phyloP scores from a whole-genome alignment of 2,888 invertebrate species.

The Agelastica alni region DNA sequence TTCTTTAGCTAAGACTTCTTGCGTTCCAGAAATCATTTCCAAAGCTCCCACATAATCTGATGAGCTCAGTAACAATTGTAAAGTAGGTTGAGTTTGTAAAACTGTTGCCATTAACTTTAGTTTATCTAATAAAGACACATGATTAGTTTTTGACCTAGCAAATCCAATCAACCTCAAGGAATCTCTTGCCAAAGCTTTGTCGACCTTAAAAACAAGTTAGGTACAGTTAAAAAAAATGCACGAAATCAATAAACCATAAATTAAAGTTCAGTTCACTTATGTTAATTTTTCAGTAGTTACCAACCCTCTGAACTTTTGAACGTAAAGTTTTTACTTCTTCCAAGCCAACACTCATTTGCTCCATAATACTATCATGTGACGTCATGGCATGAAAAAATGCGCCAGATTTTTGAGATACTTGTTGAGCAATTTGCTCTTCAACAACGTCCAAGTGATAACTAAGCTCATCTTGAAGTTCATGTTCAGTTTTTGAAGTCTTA shows the following conservation, averaged over 20 bases:
- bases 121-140: slow-evolving; percentile 70
- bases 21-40: slow-evolving; percentile 94
- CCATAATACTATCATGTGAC: slow-evolving; percentile 96
- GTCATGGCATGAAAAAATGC: slow-evolving; percentile 99
- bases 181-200: slow-evolving; percentile 76
- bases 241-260: too few relatives aligned
- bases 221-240: too few relatives aligned
- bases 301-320: slow-evolving; percentile 69
- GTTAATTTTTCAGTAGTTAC: too few relatives aligned
- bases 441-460: slow-evolving; percentile 94
- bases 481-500: slow-evolving; percentile 62
- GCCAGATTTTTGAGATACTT: slow-evolving; percentile 92
- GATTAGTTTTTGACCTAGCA: slow-evolving; percentile 68
- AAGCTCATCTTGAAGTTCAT: slow-evolving; percentile 84
- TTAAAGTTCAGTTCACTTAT: too few relatives aligned
- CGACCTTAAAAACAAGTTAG: too few relatives aligned
- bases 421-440: slow-evolving; percentile 90
- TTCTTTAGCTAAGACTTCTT: slow-evolving; percentile 89
- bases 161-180: slow-evolving; percentile 78
- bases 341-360: slow-evolving; percentile 85
- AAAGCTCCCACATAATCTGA: slow-evolving; percentile 97
- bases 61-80: slow-evolving; percentile 90
- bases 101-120: slow-evolving; percentile 92
- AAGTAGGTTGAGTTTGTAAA: slow-evolving; percentile 96
- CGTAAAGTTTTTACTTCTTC: slow-evolving; percentile 75